Percentiles rank a stretch among this genome's conserved stretches.
Evolutionary conservation across 2,113 vertebrate species (phyloP).

Genomic region (Phaethornis superciliosus): DNA sequence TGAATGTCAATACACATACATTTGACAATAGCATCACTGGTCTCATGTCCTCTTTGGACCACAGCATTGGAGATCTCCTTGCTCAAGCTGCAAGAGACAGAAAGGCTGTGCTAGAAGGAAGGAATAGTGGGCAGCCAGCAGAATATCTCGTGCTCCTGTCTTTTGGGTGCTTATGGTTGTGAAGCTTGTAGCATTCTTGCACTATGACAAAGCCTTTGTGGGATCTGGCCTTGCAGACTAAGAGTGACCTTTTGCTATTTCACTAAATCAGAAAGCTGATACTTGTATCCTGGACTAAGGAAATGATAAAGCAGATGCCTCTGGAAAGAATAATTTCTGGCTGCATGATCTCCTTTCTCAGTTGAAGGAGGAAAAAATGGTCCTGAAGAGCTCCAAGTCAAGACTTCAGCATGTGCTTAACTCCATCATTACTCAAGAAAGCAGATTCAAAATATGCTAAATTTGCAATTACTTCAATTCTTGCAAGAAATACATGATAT

Average conservation of each 20-base stretch:
- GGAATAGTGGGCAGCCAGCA: background rate
- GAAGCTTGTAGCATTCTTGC: background rate
- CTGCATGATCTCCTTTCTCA: background rate
- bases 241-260: background rate
- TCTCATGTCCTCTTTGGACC: background rate
- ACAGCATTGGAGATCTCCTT: fast-evolving
- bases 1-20: fast-evolving
- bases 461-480: background rate
- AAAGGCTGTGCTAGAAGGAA: background rate
- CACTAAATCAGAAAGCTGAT: constrained; percentile 9
- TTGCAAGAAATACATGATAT: background rate
- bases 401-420: background rate
- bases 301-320: background rate
- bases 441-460: background rate
- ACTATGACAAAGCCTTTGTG: background rate
- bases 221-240: background rate
- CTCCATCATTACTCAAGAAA: background rate
- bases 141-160: background rate
- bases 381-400: background rate
- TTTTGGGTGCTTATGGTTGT: background rate
- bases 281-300: background rate
- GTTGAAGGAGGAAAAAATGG: background rate
- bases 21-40: fast-evolving
- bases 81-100: background rate
- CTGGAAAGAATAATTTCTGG: background rate